Conservation (phyloP, 2,797 vertebrate species). For the Masticophis lateralis region DNA sequence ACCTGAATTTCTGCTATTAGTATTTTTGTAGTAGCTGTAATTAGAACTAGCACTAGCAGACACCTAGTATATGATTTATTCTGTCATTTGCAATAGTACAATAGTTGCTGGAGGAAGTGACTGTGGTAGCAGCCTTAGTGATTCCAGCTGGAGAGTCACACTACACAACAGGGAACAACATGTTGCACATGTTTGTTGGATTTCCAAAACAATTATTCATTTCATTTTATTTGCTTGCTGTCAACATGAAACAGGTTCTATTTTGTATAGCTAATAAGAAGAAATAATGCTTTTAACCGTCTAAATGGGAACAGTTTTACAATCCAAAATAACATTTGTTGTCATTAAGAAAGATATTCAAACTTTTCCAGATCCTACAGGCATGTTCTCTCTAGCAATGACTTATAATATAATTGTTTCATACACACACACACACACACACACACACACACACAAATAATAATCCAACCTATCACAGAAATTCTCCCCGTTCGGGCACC, state of each 20-base stretch:
- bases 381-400: neutral
- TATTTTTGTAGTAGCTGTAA: neutral
- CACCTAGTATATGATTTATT: neutral
- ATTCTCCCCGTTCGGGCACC: neutral
- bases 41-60: neutral
- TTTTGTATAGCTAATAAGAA: conserved; percentile 8
- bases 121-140: neutral
- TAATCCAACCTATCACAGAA: neutral
- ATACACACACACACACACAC: too few relatives aligned
- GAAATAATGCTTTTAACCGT: neutral
- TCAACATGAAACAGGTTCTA: conserved; percentile 17
- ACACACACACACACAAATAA: neutral
- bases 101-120: neutral
- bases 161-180: conserved; percentile 13
- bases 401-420: neutral
- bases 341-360: neutral
- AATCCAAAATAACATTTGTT: neutral
- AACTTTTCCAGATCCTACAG: neutral
- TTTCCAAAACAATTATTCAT: conserved; percentile 34
- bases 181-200: conserved; percentile 15
- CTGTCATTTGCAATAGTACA: neutral
- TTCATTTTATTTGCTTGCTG: conserved; percentile 35
- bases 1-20: neutral
- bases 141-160: conserved; percentile 30
- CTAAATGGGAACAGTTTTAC: too few relatives aligned